Base-by-base conservation (phyloP, 2,888 invertebrate species). In the Spatulosminthurus flaviceps region DNA sequence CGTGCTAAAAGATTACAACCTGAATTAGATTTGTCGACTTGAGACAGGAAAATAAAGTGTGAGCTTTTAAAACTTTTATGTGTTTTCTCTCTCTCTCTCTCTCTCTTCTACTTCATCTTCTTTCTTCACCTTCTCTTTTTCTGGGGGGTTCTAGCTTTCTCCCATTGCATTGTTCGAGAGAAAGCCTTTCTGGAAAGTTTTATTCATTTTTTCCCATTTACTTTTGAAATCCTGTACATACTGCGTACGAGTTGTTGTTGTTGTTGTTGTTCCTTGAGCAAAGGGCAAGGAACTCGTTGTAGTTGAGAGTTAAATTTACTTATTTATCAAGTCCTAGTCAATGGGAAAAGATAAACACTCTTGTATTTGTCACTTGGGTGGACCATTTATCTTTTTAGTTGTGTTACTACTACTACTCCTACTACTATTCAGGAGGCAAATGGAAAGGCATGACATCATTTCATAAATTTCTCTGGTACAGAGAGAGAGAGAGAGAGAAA, bases 251-350 rank as follows among this genome's bases (percentile, higher is more conserved):
- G n/a, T n/a, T n/a, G n/a, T n/a, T n/a, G n/a, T n/a, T n/a, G n/a
- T n/a, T n/a, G n/a, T n/a, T n/a, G n/a, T 64, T 2, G 22, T 22
- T 24, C 9, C 64, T 11, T 11, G 11, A 7, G 21, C 69, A 69
- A 4, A n/a, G 34, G 24, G 28, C 7, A 69, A 69, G 69, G n/a
- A n/a, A n/a, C n/a, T n/a, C 2, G 2, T 11, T 69, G 29, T 69
- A 34, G 34, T 64, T 69, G 29, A 69, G 41, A 41, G 34, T 34
- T 42, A 41, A 71, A 71, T 71, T 71, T 71, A 71, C 41, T 71
- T 34, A 71, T 71, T 71, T 71, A 71, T 41, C 70, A 34, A 71
- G 70, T 71, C 41, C 7, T 64, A 64, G 7, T 24, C 64, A 24
- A 64, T 22, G 64, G 64, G 64, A 51, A 64, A 64, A 64, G 64